Conservation (phyloP, 2,797 vertebrate genomes). For the Poliocrania exsul region DNA sequence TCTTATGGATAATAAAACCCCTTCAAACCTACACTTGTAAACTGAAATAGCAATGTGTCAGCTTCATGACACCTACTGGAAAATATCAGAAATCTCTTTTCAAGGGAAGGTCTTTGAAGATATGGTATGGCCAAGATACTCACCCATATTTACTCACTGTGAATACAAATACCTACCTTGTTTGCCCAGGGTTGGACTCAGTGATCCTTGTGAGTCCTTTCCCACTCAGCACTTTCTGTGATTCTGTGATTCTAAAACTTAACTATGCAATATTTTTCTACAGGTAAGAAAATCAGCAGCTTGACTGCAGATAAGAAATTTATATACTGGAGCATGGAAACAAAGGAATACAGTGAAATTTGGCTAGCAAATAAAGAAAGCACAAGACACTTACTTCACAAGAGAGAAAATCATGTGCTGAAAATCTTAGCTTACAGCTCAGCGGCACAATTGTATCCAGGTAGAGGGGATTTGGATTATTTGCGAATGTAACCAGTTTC, state of each 20-base stretch:
- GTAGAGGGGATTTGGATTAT: constrained; percentile 26
- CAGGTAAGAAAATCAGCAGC: constrained; percentile 55
- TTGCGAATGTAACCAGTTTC: background rate
- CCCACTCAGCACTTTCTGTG: background rate
- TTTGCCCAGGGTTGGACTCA: background rate
- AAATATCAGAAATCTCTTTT: background rate
- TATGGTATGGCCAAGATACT: background rate
- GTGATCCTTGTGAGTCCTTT: background rate
- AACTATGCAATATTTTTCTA: background rate
- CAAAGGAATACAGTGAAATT: constrained; percentile 35
- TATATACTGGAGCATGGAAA: constrained; percentile 68
- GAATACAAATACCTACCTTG: background rate
- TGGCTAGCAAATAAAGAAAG: constrained; percentile 58
- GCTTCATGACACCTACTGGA: background rate
- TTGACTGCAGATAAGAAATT: constrained; percentile 71
- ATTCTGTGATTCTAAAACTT: background rate
- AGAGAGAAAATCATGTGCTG: background rate
- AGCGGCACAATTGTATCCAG: constrained; percentile 70
- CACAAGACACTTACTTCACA: background rate
- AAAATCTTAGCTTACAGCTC: constrained; percentile 68
- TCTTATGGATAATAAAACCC: background rate
- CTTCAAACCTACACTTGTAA: background rate
- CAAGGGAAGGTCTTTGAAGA: background rate
- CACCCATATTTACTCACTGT: background rate
- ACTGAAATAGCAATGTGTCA: background rate